These are phyloP conservation scores for Pogonomyrmex barbatus DNA, from an alignment of 1,140 invertebrate species.

Conservation along the genomic window DNA sequence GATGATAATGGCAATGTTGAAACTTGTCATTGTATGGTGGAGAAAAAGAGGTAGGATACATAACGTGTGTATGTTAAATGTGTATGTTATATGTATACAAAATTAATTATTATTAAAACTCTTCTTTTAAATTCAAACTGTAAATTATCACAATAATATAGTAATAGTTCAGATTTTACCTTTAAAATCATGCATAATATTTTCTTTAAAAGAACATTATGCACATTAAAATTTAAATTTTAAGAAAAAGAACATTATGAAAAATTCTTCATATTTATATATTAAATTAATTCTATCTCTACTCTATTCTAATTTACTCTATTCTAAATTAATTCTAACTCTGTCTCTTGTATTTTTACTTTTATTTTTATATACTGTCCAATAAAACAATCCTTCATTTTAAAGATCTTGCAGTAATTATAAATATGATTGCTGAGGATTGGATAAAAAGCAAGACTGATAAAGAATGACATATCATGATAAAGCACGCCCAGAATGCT, in stretches of 20 bases:
- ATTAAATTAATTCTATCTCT: not conserved
- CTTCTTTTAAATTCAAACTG: not conserved
- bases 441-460: constrained; percentile 16
- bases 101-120: not conserved
- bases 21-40: constrained; percentile 9
- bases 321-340: not conserved
- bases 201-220: not conserved
- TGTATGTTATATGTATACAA: not conserved
- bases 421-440: constrained; percentile 23
- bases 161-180: too few relatives aligned
- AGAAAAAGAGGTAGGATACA: not conserved
- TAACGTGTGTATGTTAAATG: not conserved
- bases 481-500: not conserved
- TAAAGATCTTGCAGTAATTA: not conserved
- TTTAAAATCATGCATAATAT: too few relatives aligned
- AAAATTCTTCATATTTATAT: not conserved
- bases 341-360: not conserved
- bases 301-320: too few relatives aligned
- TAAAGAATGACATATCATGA: constrained; percentile 30
- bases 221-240: not conserved
- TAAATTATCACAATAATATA: not conserved
- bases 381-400: not conserved
- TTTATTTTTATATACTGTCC: not conserved
- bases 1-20: not conserved
- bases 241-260: not conserved